Conservation (phyloP, 2,113 vertebrate genomes). For the Chionodraco myersi region DNA sequence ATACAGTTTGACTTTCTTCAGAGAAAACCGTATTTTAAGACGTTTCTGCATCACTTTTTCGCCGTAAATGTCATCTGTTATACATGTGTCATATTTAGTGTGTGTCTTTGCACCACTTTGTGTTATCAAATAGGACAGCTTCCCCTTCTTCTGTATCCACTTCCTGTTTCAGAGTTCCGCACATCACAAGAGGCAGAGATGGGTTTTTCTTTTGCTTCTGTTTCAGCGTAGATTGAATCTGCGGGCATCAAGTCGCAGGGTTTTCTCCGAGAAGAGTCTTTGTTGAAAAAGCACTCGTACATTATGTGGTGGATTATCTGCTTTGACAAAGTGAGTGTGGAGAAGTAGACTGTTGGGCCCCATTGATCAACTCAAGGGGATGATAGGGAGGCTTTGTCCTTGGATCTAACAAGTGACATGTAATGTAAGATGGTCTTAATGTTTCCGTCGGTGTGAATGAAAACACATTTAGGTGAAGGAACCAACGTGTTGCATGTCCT, state of each 20-base stretch:
- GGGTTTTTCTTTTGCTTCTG: constrained; percentile 13
- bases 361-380: too few relatives aligned
- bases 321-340: too few relatives aligned
- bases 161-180: constrained; percentile 81
- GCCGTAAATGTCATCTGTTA: constrained; percentile 22
- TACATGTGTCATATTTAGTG: constrained; percentile 25
- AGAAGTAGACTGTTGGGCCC: too few relatives aligned
- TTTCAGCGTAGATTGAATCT: background rate
- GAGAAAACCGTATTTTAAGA: background rate
- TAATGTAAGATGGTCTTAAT: too few relatives aligned
- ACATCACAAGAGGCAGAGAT: constrained; percentile 41
- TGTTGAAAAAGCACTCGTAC: too few relatives aligned
- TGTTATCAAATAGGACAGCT: constrained; percentile 81
- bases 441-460: background rate
- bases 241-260: background rate
- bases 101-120: constrained; percentile 27
- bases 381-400: too few relatives aligned
- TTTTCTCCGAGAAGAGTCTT: background rate
- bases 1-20: background rate
- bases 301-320: too few relatives aligned
- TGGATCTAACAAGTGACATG: too few relatives aligned
- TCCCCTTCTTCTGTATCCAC: constrained; percentile 80
- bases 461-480: background rate
- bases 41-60: background rate
- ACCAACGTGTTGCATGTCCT: background rate